These are phyloP conservation scores for Pterois miles DNA, from an alignment of 2,797 vertebrate species.

Conservation along the genomic window DNA sequence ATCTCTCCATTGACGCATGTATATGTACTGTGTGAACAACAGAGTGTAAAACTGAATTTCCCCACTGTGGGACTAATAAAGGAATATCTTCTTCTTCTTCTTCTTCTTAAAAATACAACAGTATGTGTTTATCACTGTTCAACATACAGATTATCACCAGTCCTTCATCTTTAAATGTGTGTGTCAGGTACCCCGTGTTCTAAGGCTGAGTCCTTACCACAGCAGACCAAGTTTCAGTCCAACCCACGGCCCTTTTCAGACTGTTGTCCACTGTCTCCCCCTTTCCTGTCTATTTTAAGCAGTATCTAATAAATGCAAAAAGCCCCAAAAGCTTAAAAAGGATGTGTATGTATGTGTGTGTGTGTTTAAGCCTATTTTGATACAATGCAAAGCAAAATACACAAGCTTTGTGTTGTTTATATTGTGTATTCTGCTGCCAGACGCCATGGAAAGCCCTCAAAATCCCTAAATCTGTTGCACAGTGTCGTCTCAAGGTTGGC, in stretches of 20 bases:
- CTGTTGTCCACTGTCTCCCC: neutral
- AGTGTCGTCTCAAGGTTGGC: slow-evolving; percentile 8
- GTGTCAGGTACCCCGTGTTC: neutral
- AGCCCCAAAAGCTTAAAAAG: neutral
- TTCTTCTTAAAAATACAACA: neutral
- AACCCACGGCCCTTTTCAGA: neutral
- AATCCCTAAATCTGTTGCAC: slow-evolving; percentile 16
- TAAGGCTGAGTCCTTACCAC: neutral
- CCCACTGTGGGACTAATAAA: no score
- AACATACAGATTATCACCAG: neutral
- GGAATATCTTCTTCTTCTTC: no score
- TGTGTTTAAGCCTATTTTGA: neutral
- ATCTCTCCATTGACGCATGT: no score
- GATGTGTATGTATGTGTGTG: neutral
- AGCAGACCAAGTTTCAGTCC: neutral
- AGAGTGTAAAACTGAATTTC: no score
- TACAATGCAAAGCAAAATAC: neutral
- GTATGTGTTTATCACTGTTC: neutral
- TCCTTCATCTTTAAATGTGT: neutral
- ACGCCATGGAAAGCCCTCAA: neutral
- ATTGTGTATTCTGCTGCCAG: slow-evolving; percentile 1
- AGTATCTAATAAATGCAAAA: neutral
- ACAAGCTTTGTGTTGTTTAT: neutral
- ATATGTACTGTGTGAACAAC: no score
- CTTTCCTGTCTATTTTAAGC: neutral